These are phyloP conservation scores for Heterodera schachtii DNA, from an alignment of 1,140 invertebrate species.

Conservation along the genomic window DNA sequence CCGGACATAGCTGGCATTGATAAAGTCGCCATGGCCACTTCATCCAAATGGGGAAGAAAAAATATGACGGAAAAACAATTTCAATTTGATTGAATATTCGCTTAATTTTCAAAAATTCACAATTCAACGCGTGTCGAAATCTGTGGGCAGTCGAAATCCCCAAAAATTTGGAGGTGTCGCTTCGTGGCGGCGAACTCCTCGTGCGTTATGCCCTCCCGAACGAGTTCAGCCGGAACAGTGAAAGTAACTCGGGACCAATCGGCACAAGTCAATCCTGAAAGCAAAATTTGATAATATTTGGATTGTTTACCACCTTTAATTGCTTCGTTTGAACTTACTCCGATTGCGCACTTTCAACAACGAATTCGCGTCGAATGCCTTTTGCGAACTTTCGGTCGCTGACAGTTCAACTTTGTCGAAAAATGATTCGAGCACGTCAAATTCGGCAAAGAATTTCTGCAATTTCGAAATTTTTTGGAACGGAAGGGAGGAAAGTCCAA, in stretches of 20 bases:
- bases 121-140: constrained; percentile 27
- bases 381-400: constrained; percentile 46
- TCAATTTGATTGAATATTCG: too few species aligned
- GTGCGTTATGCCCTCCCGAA: constrained; percentile 11
- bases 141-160: constrained; percentile 44
- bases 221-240: constrained; percentile 20
- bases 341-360: constrained; percentile 55
- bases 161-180: constrained; percentile 34
- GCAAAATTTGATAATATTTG: too few species aligned
- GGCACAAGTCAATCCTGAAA: constrained; percentile 43
- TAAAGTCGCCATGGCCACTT: constrained; percentile 60
- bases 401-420: constrained; percentile 52
- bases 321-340: constrained; percentile 49
- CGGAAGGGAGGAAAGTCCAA: too few species aligned
- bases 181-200: constrained; percentile 27
- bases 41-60: constrained; percentile 19
- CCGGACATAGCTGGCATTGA: constrained; percentile 57
- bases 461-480: too few species aligned
- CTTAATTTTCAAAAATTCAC: too few species aligned
- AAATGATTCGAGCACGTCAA: constrained; percentile 53
- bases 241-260: constrained; percentile 41
- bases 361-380: constrained; percentile 56
- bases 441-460: constrained; percentile 57
- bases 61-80: not conserved
- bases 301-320: too few species aligned